A percentile compares a stretch with the other conserved stretches of the same genome.
These are phyloP conservation scores for Drosophila eohydei DNA, from an alignment of 2,888 invertebrate genomes.

Conservation along the genomic window DNA sequence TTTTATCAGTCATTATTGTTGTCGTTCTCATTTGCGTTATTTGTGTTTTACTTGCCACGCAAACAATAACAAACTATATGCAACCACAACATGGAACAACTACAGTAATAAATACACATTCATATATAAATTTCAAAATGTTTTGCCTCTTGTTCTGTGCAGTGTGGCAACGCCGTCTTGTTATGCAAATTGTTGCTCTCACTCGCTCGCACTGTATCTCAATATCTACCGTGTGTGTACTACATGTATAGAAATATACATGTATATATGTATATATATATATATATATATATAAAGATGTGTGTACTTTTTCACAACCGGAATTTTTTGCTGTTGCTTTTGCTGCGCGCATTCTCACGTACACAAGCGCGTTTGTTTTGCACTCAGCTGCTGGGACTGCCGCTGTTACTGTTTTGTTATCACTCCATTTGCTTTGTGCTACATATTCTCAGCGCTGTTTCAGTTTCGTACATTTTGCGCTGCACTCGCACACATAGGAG, in stretches of 20 bases:
- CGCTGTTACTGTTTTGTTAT: conserved; percentile 58
- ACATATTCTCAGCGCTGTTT: conserved; percentile 50
- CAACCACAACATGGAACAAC: conserved; percentile 13
- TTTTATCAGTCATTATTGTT: conserved; percentile 36
- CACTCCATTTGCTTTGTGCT: conserved; percentile 74
- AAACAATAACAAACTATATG: conserved; percentile 47
- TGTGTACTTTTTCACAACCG: conserved; percentile 67
- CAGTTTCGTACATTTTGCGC: conserved; percentile 65
- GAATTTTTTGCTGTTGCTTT: conserved; percentile 75
- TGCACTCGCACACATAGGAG: conserved; percentile 32
- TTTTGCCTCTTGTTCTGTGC: conserved; percentile 19
- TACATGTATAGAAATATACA: neutral
- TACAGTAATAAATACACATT: neutral
- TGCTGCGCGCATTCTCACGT: conserved; percentile 70
- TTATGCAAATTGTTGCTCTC: conserved; percentile 59
- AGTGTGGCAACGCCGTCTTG: conserved; percentile 48
- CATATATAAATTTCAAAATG: conserved; percentile 10
- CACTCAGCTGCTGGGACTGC: conserved; percentile 66
- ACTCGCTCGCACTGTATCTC: conserved; percentile 34
- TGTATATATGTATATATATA: neutral
- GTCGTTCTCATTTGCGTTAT: conserved; percentile 8
- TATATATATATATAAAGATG: conserved; percentile 6
- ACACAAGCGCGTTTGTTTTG: conserved; percentile 54
- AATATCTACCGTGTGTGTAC: conserved; percentile 5
- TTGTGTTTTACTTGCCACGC: conserved; percentile 26